A percentile compares a stretch with the other conserved stretches of the same genome.
Evolutionary conservation across 2,888 invertebrate genomes (phyloP).

Genomic region (Portevinia maculata): DNA sequence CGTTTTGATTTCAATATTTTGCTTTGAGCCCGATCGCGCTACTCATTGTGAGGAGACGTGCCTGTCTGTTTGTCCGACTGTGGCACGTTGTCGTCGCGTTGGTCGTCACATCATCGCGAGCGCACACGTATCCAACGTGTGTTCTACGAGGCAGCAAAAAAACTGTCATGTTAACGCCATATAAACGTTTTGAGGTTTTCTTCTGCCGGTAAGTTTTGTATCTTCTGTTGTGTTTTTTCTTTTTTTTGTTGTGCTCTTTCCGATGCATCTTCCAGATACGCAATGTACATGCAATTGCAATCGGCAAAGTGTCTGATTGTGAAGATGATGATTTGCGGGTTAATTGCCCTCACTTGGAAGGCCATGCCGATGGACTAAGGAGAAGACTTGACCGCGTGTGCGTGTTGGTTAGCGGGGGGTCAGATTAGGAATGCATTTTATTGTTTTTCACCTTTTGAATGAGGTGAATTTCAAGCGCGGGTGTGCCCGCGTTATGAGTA

Average conservation of each 20-base stretch:
- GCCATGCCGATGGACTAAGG: conserved; percentile 36
- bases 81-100: conserved; percentile 53
- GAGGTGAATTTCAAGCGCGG: conserved; percentile 39
- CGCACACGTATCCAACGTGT: conserved; percentile 69
- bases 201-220: conserved; percentile 35
- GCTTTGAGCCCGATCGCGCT: conserved; percentile 35
- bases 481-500: conserved; percentile 48
- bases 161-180: conserved; percentile 74
- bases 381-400: conserved; percentile 39
- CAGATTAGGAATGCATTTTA: conserved; percentile 44
- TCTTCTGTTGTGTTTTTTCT: conserved; percentile 2
- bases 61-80: conserved; percentile 38
- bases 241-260: background rate
- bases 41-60: conserved; percentile 47
- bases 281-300: conserved; percentile 28
- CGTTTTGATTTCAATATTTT: conserved; percentile 63
- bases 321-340: conserved; percentile 65
- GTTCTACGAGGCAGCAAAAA: conserved; percentile 67
- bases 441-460: conserved; percentile 45
- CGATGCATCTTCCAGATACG: conserved; percentile 30
- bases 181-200: conserved; percentile 74
- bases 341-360: conserved; percentile 64
- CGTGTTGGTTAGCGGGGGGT: background rate
- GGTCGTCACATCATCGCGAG: conserved; percentile 35
- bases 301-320: conserved; percentile 43